phyloP scores from a whole-genome alignment of 1,140 invertebrate species.

The Polypedilum pembai region DNA sequence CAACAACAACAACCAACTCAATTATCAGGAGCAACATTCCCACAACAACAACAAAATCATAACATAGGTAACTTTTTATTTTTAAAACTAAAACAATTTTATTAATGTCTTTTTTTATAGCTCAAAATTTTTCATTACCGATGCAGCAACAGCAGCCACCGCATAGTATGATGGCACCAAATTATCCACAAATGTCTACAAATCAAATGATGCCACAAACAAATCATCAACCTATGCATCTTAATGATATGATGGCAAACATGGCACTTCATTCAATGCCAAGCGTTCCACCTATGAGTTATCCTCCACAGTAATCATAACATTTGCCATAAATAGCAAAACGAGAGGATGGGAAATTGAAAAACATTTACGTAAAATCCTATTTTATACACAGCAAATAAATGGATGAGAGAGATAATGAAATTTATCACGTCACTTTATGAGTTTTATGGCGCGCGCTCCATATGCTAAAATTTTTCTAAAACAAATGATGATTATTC shows the following conservation, averaged over 20 bases:
- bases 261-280: background rate
- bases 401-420: too few species aligned
- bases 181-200: background rate
- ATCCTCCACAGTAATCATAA: conserved; percentile 9
- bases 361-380: too few species aligned
- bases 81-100: background rate
- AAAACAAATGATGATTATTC: too few species aligned
- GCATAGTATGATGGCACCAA: background rate
- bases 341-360: too few species aligned
- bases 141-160: background rate
- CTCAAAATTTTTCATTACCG: background rate
- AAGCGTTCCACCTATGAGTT: background rate
- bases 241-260: conserved; percentile 1
- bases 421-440: too few species aligned
- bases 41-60: background rate
- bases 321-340: background rate
- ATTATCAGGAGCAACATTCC: background rate
- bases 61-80: background rate
- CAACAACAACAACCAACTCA: background rate
- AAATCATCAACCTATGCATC: background rate
- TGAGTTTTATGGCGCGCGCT: too few species aligned
- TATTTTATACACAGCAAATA: too few species aligned
- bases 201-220: background rate
- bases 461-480: too few species aligned
- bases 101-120: background rate